Base-by-base conservation (phyloP, 2,113 vertebrate genomes). In the Gnathonemus echidnorhynchus region DNA sequence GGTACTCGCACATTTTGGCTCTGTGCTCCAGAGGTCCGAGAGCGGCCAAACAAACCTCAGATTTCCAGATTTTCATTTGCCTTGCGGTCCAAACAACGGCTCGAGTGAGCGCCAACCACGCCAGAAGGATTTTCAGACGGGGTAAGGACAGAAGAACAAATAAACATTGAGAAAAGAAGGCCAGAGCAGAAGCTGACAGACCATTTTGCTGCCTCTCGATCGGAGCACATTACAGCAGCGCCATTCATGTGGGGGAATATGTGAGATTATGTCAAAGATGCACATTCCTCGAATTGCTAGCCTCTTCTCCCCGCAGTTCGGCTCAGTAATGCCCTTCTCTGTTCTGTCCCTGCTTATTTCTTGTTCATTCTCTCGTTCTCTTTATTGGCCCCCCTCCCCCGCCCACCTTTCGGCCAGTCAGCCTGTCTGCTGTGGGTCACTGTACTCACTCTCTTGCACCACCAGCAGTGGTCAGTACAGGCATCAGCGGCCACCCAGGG, bases 121-220 rank as follows among this genome's bases (percentile, higher is more conserved):
- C 70, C 66, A 80, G 49, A 48, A 17, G 48, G 86, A 9, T 62
- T 53, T 7, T 62, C 42, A 27, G 46, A 90, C 31, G 3, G 49
- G 15, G 21, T 27, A 50, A 11, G 21, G 5, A 42, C 17, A 27
- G 17, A 56, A 39, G 21, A 85, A 19, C 8, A 5, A 50, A 42
- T 87, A 74, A 39, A 88, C 6, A 48, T 6, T 5, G 35, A 48
- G 24, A 66, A 89, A 90, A 88, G 84, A 87, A 88, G 48, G 70
- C 49, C 35, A 39, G 58, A 83, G 86, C 88, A 90, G 89, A 83
- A 89, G 39, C 85, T 58, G 66, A 90, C 8, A 3, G 80, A 56
- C 86, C 15, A 5, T 89, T 90, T 89, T 90, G 85, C 88, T 90
- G 89, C 70, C 85, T 77, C 21, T 70, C 70, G 46, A 84, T 70